A percentile compares a stretch with the other conserved stretches of the same genome.
These are phyloP conservation scores for Gallinago solitaria DNA, from an alignment of 2,797 vertebrate species.

Conservation along the genomic window DNA sequence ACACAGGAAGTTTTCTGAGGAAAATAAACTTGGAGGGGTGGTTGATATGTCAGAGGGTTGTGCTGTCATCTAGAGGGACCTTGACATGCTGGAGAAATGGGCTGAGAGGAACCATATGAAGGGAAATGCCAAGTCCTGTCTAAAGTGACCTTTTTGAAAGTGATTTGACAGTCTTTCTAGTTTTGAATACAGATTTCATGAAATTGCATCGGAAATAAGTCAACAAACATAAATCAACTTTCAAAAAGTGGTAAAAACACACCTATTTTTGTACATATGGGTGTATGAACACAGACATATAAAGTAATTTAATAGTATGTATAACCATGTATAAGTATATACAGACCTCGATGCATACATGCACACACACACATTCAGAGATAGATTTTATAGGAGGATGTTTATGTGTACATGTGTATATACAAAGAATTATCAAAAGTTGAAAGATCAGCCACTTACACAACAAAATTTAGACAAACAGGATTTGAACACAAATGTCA, in stretches of 20 bases:
- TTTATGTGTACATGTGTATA: background rate
- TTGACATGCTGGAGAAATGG: accelerated
- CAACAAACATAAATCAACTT: background rate
- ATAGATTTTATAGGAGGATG: background rate
- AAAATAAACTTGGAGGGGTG: background rate
- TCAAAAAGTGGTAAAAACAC: background rate
- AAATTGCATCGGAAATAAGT: background rate
- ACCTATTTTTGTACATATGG: background rate
- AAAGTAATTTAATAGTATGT: background rate
- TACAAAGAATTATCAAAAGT: background rate
- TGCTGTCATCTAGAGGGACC: background rate
- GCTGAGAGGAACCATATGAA: background rate
- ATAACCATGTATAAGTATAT: background rate
- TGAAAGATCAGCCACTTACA: background rate
- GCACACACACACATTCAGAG: background rate
- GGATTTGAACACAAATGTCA: background rate
- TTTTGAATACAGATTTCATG: background rate
- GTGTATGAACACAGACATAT: background rate
- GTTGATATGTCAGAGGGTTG: background rate
- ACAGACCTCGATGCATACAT: background rate
- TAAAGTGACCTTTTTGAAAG: background rate
- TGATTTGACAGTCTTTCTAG: background rate
- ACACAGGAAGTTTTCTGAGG: background rate
- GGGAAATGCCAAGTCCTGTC: background rate
- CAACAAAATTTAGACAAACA: background rate